Base-by-base conservation (phyloP, 2,797 vertebrate genomes). In the Protosalanx chinensis region DNA sequence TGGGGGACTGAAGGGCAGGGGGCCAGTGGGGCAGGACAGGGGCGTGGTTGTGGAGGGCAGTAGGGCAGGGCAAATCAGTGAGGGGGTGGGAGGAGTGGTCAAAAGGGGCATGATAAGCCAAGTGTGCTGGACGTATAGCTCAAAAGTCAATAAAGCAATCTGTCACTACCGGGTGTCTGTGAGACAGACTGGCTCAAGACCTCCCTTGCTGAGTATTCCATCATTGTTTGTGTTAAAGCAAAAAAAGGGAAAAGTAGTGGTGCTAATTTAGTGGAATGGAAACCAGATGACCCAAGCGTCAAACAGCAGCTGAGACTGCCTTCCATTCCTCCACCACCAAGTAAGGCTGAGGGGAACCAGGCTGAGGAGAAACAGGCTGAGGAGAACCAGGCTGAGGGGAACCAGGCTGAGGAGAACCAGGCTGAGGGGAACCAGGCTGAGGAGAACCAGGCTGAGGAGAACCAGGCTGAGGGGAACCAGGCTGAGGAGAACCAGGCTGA, bases 211-310 rank as follows among this genome's bases (percentile, higher is more conserved):
- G 60, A 33, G 35, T 65, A 46, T 49, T 20, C 64, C 37, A 27
- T 29, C 23, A 3, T 23, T 65, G 37, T 64, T 65, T 65, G 10
- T 27, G 23, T 65, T 46, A 41, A 35, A n/a, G 16, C 10, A 41
- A 27, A 35, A 15, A 33, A 16, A 27, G n/a, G 7, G 8, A 46
- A 16, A 15, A 16, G 23, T 20, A 65, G 37, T 23, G 27, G 41
- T 35, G 64, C 64, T 65, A 65, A 65, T 65, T 65, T 27, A 3
- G 41, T 30, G 46, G 51, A 59, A 58, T 58, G 20, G n/a, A 37
- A 41, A 37, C 67, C 56, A 68, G 56, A 68, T 58, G 67, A 68
- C 53, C 30, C 1, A 30, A 23, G 64, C 37, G 30, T 27, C 23
- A 32, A 67, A 67, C 65, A 67, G 49, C 65, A 53, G 29, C 46